phyloP scores from a whole-genome alignment of 2,113 vertebrate species.

The Microtus richardsoni region DNA sequence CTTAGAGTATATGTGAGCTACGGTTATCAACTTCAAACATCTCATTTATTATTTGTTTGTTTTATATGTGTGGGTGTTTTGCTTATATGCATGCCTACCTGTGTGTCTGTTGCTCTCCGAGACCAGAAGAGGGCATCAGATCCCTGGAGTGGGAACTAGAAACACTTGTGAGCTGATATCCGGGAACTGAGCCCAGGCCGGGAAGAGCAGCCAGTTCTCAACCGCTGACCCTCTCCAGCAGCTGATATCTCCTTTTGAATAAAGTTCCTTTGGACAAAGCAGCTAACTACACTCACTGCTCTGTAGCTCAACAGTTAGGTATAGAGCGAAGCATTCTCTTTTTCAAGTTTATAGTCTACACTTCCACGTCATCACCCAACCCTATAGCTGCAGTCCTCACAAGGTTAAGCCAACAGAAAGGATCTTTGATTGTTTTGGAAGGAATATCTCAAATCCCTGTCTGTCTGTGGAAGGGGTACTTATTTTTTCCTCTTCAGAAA shows the following conservation, averaged over 20 bases:
- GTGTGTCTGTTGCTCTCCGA: neutral
- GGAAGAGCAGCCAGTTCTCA: neutral
- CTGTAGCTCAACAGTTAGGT: no score
- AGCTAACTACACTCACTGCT: neutral
- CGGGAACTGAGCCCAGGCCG: neutral
- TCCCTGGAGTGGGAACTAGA: neutral
- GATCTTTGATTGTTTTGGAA: neutral
- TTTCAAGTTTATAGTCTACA: neutral
- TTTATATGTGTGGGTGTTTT: neutral
- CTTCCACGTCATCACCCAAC: no score
- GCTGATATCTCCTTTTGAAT: neutral
- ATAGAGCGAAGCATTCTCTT: neutral
- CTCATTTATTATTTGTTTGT: neutral
- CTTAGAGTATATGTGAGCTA: neutral
- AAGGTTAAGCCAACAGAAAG: neutral
- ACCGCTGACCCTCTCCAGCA: neutral
- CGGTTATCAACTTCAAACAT: neutral
- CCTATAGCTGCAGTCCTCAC: no score
- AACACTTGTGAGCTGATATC: neutral
- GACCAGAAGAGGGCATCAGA: neutral
- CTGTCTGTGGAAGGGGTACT: neutral
- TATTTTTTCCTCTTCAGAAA: neutral
- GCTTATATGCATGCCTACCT: no score
- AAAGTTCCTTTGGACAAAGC: neutral
- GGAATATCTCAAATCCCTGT: rapidly evolving